These are phyloP conservation scores for Butorides virescens DNA, from an alignment of 2,113 vertebrate species.

Conservation along the genomic window DNA sequence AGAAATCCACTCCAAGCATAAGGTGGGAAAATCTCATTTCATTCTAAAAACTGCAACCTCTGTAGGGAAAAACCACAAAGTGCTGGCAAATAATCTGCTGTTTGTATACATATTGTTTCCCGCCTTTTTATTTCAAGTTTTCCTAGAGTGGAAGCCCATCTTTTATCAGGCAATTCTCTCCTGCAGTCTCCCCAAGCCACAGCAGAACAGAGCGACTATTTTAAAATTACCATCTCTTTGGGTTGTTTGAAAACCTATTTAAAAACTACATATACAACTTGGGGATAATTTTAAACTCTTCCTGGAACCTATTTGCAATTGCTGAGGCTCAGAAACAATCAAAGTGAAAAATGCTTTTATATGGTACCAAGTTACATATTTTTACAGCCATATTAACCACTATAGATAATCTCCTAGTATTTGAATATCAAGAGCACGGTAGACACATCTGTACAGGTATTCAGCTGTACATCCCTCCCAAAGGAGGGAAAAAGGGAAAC, in stretches of 20 bases:
- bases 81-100: background rate
- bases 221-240: background rate
- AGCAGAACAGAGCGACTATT: background rate
- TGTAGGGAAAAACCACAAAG: background rate
- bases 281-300: background rate
- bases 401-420: background rate
- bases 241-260: constrained; percentile 4
- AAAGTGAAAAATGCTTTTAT: background rate
- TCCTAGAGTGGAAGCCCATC: background rate
- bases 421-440: background rate
- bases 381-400: background rate
- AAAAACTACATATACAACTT: background rate
- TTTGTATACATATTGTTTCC: background rate
- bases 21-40: background rate
- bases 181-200: background rate
- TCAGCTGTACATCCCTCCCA: background rate
- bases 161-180: background rate
- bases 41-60: background rate
- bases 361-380: fast-evolving
- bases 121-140: background rate
- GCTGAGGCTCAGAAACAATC: background rate
- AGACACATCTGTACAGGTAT: background rate
- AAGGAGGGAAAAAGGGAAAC: background rate
- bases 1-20: background rate
- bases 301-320: background rate